A percentile compares a stretch with the other conserved stretches of the same genome.
These are phyloP conservation scores for Parelbella ahira DNA, from an alignment of 2,888 invertebrate species.

Conservation along the genomic window DNA sequence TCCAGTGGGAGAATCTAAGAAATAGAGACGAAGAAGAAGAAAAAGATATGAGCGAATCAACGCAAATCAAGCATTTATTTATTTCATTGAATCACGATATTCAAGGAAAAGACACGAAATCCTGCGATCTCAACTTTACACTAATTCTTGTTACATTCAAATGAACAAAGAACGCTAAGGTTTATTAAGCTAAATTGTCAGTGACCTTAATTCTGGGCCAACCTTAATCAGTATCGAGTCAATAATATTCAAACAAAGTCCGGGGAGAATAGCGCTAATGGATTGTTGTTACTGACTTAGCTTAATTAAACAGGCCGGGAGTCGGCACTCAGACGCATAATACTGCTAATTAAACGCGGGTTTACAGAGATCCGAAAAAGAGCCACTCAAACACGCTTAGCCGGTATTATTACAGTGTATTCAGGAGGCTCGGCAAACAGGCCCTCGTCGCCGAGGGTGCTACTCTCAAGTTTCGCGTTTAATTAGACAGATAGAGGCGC, in stretches of 20 bases:
- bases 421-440: slow-evolving; percentile 76
- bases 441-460: slow-evolving; percentile 74
- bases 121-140: no score
- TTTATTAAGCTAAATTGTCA: slow-evolving; percentile 9
- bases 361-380: slow-evolving; percentile 79
- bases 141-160: no score
- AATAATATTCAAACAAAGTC: slow-evolving; percentile 39
- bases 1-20: no score
- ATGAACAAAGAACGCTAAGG: no score
- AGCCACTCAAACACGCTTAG: slow-evolving; percentile 80
- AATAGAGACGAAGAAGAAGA: no score
- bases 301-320: slow-evolving; percentile 76
- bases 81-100: no score
- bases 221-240: slow-evolving; percentile 48
- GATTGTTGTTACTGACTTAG: slow-evolving; percentile 76
- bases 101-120: no score
- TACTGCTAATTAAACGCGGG: slow-evolving; percentile 78
- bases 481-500: slow-evolving; percentile 80
- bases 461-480: slow-evolving; percentile 80
- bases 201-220: slow-evolving; percentile 17
- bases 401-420: slow-evolving; percentile 79
- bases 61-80: no score
- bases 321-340: slow-evolving; percentile 78
- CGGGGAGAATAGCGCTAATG: slow-evolving; percentile 49
- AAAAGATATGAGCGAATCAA: no score